Evolutionary conservation across 2,113 vertebrate genomes (phyloP), one percentile per base, ranked within the genome.

Genomic region (Dicrurus megarhynchus): DNA sequence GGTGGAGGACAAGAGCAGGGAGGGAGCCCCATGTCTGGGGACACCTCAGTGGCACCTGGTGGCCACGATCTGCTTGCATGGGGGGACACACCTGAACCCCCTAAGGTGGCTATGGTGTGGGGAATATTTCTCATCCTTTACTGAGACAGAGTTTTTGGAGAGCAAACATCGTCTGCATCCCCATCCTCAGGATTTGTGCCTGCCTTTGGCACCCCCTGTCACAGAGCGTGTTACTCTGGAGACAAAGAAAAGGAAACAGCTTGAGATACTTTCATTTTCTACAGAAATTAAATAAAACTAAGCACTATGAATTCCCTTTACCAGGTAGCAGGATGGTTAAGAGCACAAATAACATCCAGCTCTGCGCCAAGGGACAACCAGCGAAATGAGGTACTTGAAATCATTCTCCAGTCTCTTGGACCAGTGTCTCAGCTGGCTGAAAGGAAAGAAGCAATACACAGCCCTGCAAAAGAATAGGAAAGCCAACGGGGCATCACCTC

Each of bases 61-160:
- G 37, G 71, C 28, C 68, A 84, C 0, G 0, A 32, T 65, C 41
- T 84, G 13, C 28, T 87, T 53, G 60, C 9, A 3, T 4, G 8
- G 15, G 7, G 13, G 7, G 8, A 70, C 64, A 70, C 14, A 69
- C 42, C 7, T 71, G 1, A 6, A 35, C 1, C 22, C 23, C n/a
- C 5, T 3, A 39, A 8, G 16, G 24, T 37, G 63, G 44, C 22
- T 42, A 2, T 3, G 3, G 41, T 7, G 15, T 50, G 37, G 30
- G 13, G 23, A 90, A 80, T 55, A 69, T 30, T 91, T 35, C 14
- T 27, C 35, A 47, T 26, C 61, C 56, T 73, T 49, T 8, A 83
- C 7, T 12, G 20, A 50, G 70, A 83, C 11, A 15, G 44, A 65
- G 3, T 8, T 39, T 91, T 28, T 70, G 47, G 42, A 89, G 4